Evolutionary conservation across 2,797 vertebrate species (phyloP).

Genomic region (Labroides dimidiatus): DNA sequence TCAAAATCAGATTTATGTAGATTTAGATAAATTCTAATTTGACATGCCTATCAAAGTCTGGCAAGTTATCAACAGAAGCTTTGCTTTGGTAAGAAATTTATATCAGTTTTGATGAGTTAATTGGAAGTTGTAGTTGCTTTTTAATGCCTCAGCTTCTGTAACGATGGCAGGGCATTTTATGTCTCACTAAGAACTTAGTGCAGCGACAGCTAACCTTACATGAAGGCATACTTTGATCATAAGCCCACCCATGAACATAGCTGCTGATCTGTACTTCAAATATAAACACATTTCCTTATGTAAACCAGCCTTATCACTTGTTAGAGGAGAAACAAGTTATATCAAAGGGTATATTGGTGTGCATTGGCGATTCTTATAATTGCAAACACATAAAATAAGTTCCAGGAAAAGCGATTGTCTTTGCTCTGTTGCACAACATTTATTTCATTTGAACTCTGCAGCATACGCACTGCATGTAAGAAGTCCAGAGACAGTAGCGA

Average conservation of each 20-base stretch:
- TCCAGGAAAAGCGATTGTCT: constrained; percentile 31
- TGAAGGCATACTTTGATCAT: constrained; percentile 54
- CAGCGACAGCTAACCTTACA: constrained; percentile 32
- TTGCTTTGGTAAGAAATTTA: constrained; percentile 26
- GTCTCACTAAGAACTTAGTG: constrained; percentile 22
- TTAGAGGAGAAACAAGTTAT: constrained; percentile 26
- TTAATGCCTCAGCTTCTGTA: constrained; percentile 35
- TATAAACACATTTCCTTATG: constrained; percentile 39
- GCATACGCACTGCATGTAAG: constrained; percentile 7
- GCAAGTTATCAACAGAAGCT: constrained; percentile 22
- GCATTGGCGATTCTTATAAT: constrained; percentile 44
- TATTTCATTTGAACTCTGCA: constrained; percentile 57
- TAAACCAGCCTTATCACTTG: constrained; percentile 34
- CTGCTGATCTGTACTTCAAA: constrained; percentile 55
- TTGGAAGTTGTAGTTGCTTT: constrained; percentile 33
- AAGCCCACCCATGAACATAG: constrained; percentile 30
- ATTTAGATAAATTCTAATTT: constrained; percentile 43
- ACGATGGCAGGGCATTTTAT: constrained; percentile 34
- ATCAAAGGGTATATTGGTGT: constrained; percentile 11
- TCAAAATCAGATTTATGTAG: constrained; percentile 40
- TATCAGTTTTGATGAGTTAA: constrained; percentile 50
- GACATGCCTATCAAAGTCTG: constrained; percentile 6
- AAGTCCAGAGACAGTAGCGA: constrained; percentile 35
- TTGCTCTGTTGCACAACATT: constrained; percentile 43
- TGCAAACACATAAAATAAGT: constrained; percentile 49